Conservation (phyloP, 2,888 invertebrate genomes). For the Julus scanicus region DNA sequence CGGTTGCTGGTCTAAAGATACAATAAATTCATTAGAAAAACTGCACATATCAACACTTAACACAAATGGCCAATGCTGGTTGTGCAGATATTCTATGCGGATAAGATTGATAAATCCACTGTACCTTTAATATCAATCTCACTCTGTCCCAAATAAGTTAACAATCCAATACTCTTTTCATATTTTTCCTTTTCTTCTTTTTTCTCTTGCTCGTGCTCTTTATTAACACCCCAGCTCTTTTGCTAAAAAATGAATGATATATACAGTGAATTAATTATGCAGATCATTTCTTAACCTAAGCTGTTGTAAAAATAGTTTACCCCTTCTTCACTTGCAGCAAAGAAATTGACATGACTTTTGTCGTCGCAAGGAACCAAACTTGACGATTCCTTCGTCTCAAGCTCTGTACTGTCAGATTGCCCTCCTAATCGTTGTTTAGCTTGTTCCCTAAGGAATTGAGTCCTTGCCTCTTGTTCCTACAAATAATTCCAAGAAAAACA, state of each 20-base stretch:
- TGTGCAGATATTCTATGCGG: no score
- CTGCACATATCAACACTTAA: no score
- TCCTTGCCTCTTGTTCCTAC: conserved; percentile 85
- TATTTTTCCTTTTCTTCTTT: conserved; percentile 94
- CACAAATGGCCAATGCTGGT: no score
- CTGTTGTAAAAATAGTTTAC: conserved; percentile 61
- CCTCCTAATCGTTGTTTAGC: conserved; percentile 71
- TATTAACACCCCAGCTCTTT: conserved; percentile 76
- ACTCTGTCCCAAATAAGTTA: conserved; percentile 95
- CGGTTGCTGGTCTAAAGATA: conserved; percentile 76
- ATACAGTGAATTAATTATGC: background rate
- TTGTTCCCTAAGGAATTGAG: conserved; percentile 76
- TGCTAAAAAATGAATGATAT: conserved; percentile 61
- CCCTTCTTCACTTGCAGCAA: conserved; percentile 84
- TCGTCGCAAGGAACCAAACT: background rate
- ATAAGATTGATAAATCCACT: no score
- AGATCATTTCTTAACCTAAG: no score
- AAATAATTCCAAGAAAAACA: conserved; percentile 58
- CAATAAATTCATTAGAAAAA: no score
- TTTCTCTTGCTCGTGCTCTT: conserved; percentile 87
- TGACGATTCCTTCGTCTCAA: conserved; percentile 56
- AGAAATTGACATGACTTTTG: conserved; percentile 81
- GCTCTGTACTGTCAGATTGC: conserved; percentile 60
- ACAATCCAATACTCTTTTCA: conserved; percentile 96
- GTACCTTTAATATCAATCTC: conserved; percentile 77